Evolutionary conservation across 2,888 invertebrate genomes (phyloP).

Genomic region (Scaptomyza cyrtandrae): DNA sequence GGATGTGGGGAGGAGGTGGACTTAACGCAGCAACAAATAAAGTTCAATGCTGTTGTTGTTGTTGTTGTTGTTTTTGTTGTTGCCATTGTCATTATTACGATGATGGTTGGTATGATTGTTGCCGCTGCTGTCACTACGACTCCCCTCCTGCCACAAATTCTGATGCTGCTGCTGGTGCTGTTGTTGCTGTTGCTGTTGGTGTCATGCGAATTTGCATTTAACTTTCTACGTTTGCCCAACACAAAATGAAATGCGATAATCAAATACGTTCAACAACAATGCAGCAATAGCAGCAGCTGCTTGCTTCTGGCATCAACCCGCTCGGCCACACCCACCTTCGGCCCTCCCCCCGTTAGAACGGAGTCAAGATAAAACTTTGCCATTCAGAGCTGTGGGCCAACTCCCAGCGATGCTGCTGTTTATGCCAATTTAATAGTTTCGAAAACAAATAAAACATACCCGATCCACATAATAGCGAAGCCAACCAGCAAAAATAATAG

Average conservation of each 20-base stretch:
- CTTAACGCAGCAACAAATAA: slow-evolving; percentile 66
- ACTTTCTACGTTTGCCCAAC: slow-evolving; percentile 76
- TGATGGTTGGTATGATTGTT: slow-evolving; percentile 73
- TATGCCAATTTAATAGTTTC: slow-evolving; percentile 77
- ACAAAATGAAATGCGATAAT: slow-evolving; percentile 79
- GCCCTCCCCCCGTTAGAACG: too few relatives aligned
- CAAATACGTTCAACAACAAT: slow-evolving; percentile 75
- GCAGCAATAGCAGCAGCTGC: slow-evolving; percentile 33
- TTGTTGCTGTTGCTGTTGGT: slow-evolving; percentile 42
- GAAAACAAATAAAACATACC: slow-evolving; percentile 70
- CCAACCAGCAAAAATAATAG: slow-evolving; percentile 19
- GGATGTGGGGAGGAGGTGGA: slow-evolving; percentile 9
- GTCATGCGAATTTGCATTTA: slow-evolving; percentile 78
- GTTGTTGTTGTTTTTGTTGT: slow-evolving; percentile 49
- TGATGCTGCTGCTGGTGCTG: slow-evolving; percentile 17
- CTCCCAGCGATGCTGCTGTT: slow-evolving; percentile 52
- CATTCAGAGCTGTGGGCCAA: slow-evolving; percentile 25
- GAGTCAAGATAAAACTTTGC: slow-evolving; percentile 68
- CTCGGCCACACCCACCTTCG: neutral
- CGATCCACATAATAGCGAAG: slow-evolving; percentile 46
- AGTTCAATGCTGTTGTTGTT: slow-evolving; percentile 55
- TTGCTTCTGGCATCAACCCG: neutral
- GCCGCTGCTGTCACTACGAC: slow-evolving; percentile 34
- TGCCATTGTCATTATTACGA: slow-evolving; percentile 62
- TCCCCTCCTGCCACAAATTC: slow-evolving; percentile 1